Evolutionary conservation across 1,140 invertebrate genomes (phyloP).

Genomic region (Aphis craccivora): DNA sequence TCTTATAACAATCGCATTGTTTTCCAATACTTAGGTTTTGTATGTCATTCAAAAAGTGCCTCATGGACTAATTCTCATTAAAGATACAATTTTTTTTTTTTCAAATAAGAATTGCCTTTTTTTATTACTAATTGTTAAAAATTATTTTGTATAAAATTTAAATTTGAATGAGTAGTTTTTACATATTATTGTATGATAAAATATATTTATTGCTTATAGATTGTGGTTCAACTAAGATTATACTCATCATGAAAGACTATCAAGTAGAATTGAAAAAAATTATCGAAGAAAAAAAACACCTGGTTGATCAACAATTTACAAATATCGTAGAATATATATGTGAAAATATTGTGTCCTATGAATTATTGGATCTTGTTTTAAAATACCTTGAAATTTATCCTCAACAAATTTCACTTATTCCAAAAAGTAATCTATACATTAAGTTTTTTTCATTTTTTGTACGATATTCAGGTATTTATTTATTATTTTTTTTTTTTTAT

Average conservation of each 20-base stretch:
- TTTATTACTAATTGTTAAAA: too few relatives aligned
- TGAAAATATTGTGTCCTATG: neutral
- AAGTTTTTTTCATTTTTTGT: neutral
- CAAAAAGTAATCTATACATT: conserved; percentile 23
- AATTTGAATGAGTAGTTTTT: neutral
- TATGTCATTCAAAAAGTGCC: neutral
- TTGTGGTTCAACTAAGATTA: neutral
- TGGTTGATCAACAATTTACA: neutral
- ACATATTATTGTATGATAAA: neutral
- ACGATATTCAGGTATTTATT: too few relatives aligned
- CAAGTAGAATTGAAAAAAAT: neutral
- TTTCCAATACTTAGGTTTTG: neutral
- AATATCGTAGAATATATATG: neutral
- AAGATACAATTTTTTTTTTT: neutral
- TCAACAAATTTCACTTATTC: conserved; percentile 21
- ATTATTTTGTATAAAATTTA: neutral
- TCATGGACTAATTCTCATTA: neutral
- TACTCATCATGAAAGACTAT: neutral
- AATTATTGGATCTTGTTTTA: conserved; percentile 2
- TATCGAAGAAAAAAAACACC: conserved; percentile 1
- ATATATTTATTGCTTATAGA: conserved; percentile 9
- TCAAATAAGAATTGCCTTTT: too few relatives aligned
- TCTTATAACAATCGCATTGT: neutral
- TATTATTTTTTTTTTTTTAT: neutral
- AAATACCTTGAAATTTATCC: conserved; percentile 37